Conservation (phyloP, 2,888 invertebrate species). For the Troilus luridus region DNA sequence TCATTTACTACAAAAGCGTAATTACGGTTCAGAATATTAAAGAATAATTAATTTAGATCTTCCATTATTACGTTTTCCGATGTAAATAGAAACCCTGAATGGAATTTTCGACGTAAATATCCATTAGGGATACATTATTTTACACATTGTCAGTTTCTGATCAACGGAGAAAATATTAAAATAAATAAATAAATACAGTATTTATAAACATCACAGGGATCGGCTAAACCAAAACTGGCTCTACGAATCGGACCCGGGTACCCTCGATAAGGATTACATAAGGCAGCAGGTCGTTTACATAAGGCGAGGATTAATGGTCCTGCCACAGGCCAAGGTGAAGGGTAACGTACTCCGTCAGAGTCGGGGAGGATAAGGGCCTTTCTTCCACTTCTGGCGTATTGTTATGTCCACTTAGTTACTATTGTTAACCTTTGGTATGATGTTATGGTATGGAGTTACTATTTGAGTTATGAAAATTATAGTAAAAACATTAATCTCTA, state of each 20-base stretch:
- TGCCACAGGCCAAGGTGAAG: conserved; percentile 4
- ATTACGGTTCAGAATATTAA: too few relatives aligned
- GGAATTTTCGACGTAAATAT: too few relatives aligned
- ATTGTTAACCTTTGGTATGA: background rate
- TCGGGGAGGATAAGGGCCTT: background rate
- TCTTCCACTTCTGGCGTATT: background rate
- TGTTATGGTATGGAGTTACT: background rate
- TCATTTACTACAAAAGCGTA: too few relatives aligned
- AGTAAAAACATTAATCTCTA: background rate
- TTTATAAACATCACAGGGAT: background rate
- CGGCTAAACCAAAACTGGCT: background rate
- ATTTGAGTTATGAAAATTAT: background rate
- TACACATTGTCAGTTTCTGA: too few relatives aligned
- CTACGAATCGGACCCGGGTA: background rate
- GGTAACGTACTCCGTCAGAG: background rate
- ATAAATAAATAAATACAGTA: too few relatives aligned
- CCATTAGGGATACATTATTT: too few relatives aligned
- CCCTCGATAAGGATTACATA: background rate
- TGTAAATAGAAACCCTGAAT: too few relatives aligned
- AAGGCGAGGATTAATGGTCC: background rate
- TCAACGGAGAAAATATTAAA: too few relatives aligned
- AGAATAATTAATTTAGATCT: too few relatives aligned
- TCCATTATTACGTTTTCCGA: too few relatives aligned
- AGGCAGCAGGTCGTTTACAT: background rate
- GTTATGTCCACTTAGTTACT: background rate